These are phyloP conservation scores for Caenorhabditis remanei DNA, from an alignment of 1,140 invertebrate species.

Conservation along the genomic window DNA sequence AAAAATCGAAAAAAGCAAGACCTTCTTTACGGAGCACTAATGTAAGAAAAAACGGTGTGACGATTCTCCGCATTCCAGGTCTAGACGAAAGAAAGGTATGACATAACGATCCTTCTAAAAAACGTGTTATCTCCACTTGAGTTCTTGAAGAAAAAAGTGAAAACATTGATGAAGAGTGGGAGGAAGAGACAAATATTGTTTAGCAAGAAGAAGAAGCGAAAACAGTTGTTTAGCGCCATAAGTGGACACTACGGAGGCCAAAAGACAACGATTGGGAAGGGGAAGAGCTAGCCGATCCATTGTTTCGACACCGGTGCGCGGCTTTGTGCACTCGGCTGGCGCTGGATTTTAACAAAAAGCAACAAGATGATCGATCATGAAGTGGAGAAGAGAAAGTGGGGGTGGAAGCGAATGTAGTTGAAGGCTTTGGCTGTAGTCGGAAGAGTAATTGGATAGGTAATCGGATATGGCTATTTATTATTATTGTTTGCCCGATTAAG, in stretches of 20 bases:
- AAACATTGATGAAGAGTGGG: constrained; percentile 53
- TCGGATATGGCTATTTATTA: constrained; percentile 51
- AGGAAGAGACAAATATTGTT: constrained; percentile 40
- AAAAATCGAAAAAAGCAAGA: not conserved
- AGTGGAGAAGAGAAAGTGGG: constrained; percentile 24
- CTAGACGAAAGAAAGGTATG: constrained; percentile 2
- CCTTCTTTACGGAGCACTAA: not conserved
- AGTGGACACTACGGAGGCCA: constrained; percentile 51
- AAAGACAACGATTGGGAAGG: constrained; percentile 27
- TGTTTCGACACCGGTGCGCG: constrained; percentile 49
- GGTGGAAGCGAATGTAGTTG: constrained; percentile 41
- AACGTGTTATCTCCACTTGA: constrained; percentile 54
- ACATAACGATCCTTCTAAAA: constrained; percentile 46
- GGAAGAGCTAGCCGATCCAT: constrained; percentile 45
- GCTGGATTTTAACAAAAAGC: constrained; percentile 48
- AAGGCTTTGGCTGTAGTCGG: constrained; percentile 22
- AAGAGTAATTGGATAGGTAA: constrained; percentile 54
- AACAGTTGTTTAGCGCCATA: constrained; percentile 54
- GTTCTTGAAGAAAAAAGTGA: constrained; percentile 39
- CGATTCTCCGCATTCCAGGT: constrained; percentile 19
- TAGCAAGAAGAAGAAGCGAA: constrained; percentile 46
- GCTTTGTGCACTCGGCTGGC: constrained; percentile 19
- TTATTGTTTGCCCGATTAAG: constrained; percentile 31
- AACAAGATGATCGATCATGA: constrained; percentile 48
- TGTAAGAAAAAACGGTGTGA: not conserved